These are phyloP conservation scores for Tamandua tetradactyla DNA, from an alignment of 2,797 vertebrate species.

Conservation along the genomic window DNA sequence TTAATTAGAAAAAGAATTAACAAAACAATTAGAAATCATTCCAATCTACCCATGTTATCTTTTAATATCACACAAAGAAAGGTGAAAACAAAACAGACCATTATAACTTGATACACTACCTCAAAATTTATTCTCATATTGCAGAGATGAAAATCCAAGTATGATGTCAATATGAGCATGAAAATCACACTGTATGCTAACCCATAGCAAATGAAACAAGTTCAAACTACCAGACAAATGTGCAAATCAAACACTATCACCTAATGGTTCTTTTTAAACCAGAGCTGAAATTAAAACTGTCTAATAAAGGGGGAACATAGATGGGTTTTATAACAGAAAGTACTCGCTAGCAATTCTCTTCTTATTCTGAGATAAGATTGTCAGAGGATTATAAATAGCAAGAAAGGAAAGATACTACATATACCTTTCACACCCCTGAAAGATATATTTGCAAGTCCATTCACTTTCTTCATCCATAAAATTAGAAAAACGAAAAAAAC, in stretches of 20 bases:
- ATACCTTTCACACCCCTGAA: neutral
- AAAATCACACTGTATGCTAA: constrained; percentile 27
- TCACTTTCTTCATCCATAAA: neutral
- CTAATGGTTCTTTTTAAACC: neutral
- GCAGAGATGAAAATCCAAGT: constrained; percentile 36
- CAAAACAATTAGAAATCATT: no score
- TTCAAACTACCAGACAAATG: neutral
- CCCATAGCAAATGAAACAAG: constrained; percentile 6
- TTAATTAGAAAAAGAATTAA: no score
- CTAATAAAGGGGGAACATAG: neutral
- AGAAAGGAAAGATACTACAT: constrained; percentile 11
- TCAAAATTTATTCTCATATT: neutral
- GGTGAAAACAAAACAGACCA: neutral
- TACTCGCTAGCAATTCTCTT: neutral
- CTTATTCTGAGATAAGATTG: neutral
- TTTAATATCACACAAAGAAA: constrained; percentile 32
- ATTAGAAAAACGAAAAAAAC: neutral
- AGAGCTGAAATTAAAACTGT: constrained; percentile 4
- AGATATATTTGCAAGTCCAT: neutral
- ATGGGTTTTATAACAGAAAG: neutral
- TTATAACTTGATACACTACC: neutral
- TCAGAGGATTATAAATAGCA: neutral
- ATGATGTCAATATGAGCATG: neutral
- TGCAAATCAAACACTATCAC: neutral
- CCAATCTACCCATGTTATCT: no score